phyloP scores from a whole-genome alignment of 2,888 invertebrate species.

The Mechanitis messenoides region DNA sequence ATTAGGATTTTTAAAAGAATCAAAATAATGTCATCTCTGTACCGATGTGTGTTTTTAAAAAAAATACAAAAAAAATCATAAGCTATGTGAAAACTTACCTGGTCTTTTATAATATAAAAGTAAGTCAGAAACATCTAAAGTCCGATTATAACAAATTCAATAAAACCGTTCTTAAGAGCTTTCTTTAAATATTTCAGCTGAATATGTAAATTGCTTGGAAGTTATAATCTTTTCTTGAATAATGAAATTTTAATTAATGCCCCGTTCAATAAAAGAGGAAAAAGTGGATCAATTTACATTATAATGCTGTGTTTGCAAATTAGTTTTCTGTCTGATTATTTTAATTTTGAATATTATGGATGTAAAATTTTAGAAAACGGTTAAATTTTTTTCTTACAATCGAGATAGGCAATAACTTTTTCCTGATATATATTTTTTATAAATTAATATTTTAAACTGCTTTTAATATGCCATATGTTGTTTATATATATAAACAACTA shows the following conservation, averaged over 20 bases:
- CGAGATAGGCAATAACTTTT: too few species aligned
- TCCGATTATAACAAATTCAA: conserved; percentile 32
- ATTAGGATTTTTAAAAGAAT: too few species aligned
- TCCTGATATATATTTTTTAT: too few species aligned
- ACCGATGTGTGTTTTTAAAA: too few species aligned
- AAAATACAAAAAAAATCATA: background rate
- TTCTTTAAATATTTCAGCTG: conserved; percentile 31
- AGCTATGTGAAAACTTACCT: background rate
- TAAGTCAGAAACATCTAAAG: background rate
- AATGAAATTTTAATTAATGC: conserved; percentile 39
- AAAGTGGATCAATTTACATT: conserved; percentile 29
- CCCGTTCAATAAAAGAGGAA: conserved; percentile 30
- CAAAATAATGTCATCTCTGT: too few species aligned
- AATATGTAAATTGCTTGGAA: conserved; percentile 35
- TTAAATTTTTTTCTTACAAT: too few species aligned
- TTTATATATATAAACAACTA: too few species aligned
- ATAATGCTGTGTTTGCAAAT: conserved; percentile 20
- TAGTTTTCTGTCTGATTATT: conserved; percentile 4
- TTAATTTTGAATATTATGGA: too few species aligned
- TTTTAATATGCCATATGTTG: too few species aligned
- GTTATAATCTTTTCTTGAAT: conserved; percentile 37
- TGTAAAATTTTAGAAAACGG: too few species aligned
- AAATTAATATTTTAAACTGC: too few species aligned
- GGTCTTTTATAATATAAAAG: background rate
- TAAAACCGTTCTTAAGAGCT: conserved; percentile 28